These are phyloP conservation scores for Eretmodus cyanostictus DNA, from an alignment of 2,113 vertebrate species.

Conservation along the genomic window DNA sequence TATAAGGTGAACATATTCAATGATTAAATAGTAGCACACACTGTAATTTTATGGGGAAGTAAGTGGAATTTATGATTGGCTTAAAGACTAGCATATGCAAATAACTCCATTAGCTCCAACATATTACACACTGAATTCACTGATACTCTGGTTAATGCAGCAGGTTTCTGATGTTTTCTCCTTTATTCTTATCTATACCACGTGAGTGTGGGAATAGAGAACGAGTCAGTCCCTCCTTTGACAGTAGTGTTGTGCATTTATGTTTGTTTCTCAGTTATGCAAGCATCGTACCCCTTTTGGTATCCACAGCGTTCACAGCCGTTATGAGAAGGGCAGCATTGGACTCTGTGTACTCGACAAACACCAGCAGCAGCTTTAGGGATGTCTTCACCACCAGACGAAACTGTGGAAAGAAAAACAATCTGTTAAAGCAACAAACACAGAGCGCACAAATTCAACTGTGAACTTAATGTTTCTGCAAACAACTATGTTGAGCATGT, in stretches of 20 bases:
- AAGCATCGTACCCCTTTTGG: slow-evolving; percentile 77
- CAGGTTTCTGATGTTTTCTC: not conserved
- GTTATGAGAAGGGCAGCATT: slow-evolving; percentile 80
- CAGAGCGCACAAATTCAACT: not conserved
- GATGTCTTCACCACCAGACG: slow-evolving; percentile 95
- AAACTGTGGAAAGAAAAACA: slow-evolving; percentile 71
- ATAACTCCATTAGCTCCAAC: not conserved
- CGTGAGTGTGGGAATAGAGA: not conserved
- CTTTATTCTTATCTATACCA: not conserved
- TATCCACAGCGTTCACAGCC: slow-evolving; percentile 78
- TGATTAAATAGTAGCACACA: not conserved
- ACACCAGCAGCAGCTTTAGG: slow-evolving; percentile 91
- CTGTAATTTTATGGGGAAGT: not conserved
- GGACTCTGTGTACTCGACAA: slow-evolving; percentile 92
- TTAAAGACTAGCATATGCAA: not conserved
- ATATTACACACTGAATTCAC: not conserved
- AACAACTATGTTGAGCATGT: not conserved
- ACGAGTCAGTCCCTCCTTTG: not conserved
- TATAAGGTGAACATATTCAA: not conserved
- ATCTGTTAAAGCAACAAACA: not conserved
- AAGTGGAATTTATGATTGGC: not conserved
- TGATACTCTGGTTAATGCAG: not conserved
- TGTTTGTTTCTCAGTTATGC: not conserved
- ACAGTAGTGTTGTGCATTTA: not conserved
- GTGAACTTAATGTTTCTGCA: not conserved